Conservation (phyloP, 2,888 invertebrate species). For the Drosophila antonietae region DNA sequence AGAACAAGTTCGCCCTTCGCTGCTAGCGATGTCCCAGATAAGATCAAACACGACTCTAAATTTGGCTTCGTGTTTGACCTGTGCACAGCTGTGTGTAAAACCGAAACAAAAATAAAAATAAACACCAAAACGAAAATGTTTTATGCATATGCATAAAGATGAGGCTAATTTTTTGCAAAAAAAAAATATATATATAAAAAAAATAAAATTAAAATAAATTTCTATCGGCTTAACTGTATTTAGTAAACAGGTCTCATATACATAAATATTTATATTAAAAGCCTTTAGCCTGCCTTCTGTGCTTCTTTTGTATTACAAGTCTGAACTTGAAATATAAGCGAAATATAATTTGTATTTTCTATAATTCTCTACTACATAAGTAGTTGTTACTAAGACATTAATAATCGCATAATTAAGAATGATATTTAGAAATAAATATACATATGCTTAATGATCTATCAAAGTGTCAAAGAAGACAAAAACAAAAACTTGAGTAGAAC, state of each 20-base stretch:
- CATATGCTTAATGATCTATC: conserved; percentile 41
- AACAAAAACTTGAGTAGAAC: conserved; percentile 55
- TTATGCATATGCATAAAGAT: background rate
- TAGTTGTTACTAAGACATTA: conserved; percentile 6
- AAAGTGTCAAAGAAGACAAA: conserved; percentile 27
- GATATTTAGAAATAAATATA: conserved; percentile 4
- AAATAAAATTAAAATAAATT: background rate
- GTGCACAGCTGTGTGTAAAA: conserved; percentile 4
- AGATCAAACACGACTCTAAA: conserved; percentile 2
- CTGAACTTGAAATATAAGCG: conserved; percentile 35
- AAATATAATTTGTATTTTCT: background rate
- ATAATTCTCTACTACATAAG: background rate
- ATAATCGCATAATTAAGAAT: conserved; percentile 20
- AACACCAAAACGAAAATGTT: conserved; percentile 8
- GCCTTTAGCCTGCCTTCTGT: background rate
- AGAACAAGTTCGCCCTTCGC: background rate
- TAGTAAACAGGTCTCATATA: background rate
- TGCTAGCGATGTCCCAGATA: conserved; percentile 10
- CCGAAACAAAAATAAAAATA: background rate
- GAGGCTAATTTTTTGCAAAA: background rate
- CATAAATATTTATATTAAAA: background rate
- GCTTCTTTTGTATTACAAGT: background rate
- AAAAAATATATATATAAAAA: background rate
- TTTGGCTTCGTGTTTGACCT: conserved; percentile 9
- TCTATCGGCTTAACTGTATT: conserved; percentile 23